Conservation (phyloP, 2,888 invertebrate genomes). For the Dicranocentrus wangi region DNA sequence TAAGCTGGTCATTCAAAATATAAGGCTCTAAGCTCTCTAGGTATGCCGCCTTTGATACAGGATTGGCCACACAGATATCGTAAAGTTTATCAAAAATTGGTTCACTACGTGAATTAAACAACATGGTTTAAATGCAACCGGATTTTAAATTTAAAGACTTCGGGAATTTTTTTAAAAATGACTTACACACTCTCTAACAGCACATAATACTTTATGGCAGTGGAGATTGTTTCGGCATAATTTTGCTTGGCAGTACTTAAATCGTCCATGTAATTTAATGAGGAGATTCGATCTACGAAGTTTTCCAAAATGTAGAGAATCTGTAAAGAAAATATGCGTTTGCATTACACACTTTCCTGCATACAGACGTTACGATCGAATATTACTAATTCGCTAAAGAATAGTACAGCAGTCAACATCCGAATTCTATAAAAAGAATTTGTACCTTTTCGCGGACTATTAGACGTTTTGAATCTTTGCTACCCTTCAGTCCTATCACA, state of each 20-base stretch:
- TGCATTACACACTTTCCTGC: no score
- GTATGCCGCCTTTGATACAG: conserved; percentile 80
- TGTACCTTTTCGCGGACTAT: conserved; percentile 75
- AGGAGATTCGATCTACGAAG: conserved; percentile 74
- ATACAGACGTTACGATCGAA: no score
- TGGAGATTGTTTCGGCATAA: conserved; percentile 70
- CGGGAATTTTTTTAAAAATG: no score
- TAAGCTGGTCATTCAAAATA: conserved; percentile 80
- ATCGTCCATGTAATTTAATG: conserved; percentile 71
- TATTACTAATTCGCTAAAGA: no score
- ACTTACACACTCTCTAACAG: conserved; percentile 77
- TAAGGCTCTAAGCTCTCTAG: conserved; percentile 83
- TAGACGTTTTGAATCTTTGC: conserved; percentile 76
- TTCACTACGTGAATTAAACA: conserved; percentile 75
- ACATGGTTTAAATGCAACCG: conserved; percentile 6
- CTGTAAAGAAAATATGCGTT: conserved; percentile 70
- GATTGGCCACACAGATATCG: conserved; percentile 79
- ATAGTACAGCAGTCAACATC: no score
- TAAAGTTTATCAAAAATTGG: conserved; percentile 81
- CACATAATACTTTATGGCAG: conserved; percentile 74
- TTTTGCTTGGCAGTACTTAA: conserved; percentile 71
- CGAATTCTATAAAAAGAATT: no score
- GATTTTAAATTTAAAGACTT: conserved; percentile 67
- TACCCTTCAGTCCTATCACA: conserved; percentile 78
- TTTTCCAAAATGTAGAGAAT: conserved; percentile 74